phyloP scores from a whole-genome alignment of 2,113 vertebrate genomes.

The Marcusenius ussheri region DNA sequence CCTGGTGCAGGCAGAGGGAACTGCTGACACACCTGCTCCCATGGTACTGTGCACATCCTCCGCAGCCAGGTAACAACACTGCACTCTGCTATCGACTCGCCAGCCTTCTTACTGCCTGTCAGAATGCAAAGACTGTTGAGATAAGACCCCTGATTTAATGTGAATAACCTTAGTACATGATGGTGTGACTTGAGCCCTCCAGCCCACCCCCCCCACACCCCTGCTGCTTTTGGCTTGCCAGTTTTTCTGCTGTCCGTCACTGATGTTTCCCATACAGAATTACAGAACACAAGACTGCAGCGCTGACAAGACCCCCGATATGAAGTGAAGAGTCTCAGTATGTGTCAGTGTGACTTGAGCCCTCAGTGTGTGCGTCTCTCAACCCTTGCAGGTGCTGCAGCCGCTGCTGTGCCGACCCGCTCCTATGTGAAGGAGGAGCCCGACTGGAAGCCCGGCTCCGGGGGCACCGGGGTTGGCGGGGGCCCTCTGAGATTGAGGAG shows the following conservation, averaged over 20 bases:
- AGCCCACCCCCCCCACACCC: not conserved
- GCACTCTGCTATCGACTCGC: not conserved
- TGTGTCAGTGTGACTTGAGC: not conserved
- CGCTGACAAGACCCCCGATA: not conserved
- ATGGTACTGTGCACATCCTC: slow-evolving; percentile 62
- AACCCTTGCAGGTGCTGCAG: slow-evolving; percentile 32
- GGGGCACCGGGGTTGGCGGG: slow-evolving; percentile 48
- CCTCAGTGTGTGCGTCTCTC: not conserved
- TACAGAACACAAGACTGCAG: not conserved
- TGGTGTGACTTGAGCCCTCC: not conserved
- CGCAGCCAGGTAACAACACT: slow-evolving; percentile 60
- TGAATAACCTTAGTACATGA: not conserved
- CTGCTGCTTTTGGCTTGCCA: slow-evolving; percentile 4
- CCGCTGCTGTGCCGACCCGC: slow-evolving; percentile 66
- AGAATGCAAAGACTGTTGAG: not conserved
- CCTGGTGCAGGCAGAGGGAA: slow-evolving; percentile 70
- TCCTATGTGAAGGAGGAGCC: slow-evolving; percentile 70
- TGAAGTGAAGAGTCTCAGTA: not conserved
- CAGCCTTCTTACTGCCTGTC: not conserved
- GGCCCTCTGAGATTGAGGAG: slow-evolving; percentile 64
- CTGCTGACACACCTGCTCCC: slow-evolving; percentile 69
- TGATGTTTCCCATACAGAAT: too few relatives aligned
- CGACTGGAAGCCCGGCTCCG: slow-evolving; percentile 61
- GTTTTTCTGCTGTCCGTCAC: not conserved
- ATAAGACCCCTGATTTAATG: not conserved